Evolutionary conservation across 1,140 invertebrate species (phyloP), one percentile per base, ranked within the genome.

Genomic region (Philotrypesis tridentata): DNA sequence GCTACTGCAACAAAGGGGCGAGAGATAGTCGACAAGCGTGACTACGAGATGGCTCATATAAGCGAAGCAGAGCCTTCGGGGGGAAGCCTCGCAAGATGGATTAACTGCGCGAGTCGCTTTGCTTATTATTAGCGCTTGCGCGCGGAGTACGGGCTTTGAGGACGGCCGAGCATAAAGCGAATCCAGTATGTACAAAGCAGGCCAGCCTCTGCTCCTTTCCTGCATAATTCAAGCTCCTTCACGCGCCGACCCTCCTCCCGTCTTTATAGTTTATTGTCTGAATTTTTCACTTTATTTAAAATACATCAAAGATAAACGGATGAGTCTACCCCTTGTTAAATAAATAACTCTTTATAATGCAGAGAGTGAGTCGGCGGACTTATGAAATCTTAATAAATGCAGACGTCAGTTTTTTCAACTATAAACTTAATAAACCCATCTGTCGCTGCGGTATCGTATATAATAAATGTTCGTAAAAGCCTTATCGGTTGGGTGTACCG

Each of bases 41-140:
- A n/a, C 48, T 55, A 4, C 33, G 33, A 37, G 33, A 37, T 37
- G 9, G 33, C 33, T 37, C 17, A 55, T 55, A 17, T 55, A 7
- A 5, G 21, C 48, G 48, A n/a, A 48, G 43, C 17, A 55, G 48
- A 55, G 48, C 48, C 48, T 55, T 55, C 48, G 48, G 21, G 48
- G n/a, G 48, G 48, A 55, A 55, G 6, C 21, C 21, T 5, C 17
- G 63, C 40, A 21, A 29, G 29, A 76, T 25, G 74, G 29, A 75
- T 75, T 68, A 77, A 48, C 37, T 63, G 40, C 60, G 60, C 60
- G 55, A 48, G 61, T 76, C 27, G 37, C 63, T 71, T 71, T 11
- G 29, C 48, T 79, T 61, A 61, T 79, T 71, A 61, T 29, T 67
- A 67, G 25, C 63, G 63, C 25, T 23, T 9, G 63, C 29, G 25